phyloP scores from a whole-genome alignment of 2,113 vertebrate species.

The Brachypteracias leptosomus region DNA sequence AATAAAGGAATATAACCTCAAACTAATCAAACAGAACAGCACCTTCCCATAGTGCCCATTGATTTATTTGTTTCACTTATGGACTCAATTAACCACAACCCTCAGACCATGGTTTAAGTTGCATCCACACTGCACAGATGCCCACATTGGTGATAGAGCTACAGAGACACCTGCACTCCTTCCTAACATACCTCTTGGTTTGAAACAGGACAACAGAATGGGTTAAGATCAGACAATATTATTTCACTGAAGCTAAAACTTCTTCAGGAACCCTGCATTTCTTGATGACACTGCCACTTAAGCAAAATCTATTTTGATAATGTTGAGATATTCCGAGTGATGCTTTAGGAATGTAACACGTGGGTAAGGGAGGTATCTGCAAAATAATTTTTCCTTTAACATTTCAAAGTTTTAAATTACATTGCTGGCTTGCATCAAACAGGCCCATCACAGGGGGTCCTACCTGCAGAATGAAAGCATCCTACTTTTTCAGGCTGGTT shows the following conservation, averaged over 20 bases:
- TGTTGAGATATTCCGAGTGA: not conserved
- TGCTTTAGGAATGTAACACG: not conserved
- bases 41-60: fast-evolving
- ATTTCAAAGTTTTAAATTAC: not conserved
- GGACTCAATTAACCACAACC: not conserved
- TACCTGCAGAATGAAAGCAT: not conserved
- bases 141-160: not conserved
- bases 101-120: not conserved
- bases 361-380: not conserved
- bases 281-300: not conserved
- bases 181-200: not conserved
- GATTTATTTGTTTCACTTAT: not conserved
- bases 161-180: not conserved
- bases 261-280: not conserved
- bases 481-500: not conserved
- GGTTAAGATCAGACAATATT: not conserved
- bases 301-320: not conserved
- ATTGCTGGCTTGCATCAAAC: not conserved
- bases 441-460: not conserved
- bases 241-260: not conserved
- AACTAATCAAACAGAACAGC: not conserved
- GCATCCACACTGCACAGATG: not conserved
- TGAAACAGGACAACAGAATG: not conserved
- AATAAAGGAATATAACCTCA: not conserved
- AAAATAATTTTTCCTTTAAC: not conserved